These are phyloP conservation scores for Caenorhabditis angaria DNA, from an alignment of 2,888 invertebrate genomes.

Conservation along the genomic window DNA sequence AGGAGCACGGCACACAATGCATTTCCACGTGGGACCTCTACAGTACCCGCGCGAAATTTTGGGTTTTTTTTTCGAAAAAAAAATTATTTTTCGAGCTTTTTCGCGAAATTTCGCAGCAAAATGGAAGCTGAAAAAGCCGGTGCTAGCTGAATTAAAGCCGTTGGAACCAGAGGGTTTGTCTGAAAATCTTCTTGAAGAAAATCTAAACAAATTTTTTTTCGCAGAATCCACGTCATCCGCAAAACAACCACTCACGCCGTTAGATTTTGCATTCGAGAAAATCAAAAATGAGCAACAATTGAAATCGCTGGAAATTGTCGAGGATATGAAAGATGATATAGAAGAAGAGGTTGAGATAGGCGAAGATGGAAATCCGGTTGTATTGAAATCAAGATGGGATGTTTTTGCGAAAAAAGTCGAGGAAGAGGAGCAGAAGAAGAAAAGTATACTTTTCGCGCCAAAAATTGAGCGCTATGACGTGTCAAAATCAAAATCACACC, in stretches of 20 bases:
- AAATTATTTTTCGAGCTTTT: background rate
- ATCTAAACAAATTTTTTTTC: too few species aligned
- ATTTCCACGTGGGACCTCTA: background rate
- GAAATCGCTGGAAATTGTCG: background rate
- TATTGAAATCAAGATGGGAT: conserved; percentile 35
- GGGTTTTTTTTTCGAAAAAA: background rate
- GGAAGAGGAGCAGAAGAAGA: conserved; percentile 3
- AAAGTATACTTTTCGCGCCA: too few species aligned
- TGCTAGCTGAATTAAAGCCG: too few species aligned
- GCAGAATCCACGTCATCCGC: background rate
- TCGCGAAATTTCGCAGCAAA: too few species aligned
- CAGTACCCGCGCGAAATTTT: background rate
- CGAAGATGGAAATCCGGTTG: conserved; percentile 5
- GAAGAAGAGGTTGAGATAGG: conserved; percentile 4
- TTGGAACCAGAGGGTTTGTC: too few species aligned
- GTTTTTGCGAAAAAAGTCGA: conserved; percentile 22
- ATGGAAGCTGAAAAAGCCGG: too few species aligned
- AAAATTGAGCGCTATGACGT: too few species aligned
- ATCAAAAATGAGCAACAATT: too few species aligned
- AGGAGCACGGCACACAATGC: background rate
- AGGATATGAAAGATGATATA: background rate
- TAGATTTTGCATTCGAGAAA: background rate
- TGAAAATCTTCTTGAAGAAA: too few species aligned
- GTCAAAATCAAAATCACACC: background rate
- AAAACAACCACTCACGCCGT: background rate